Evolutionary conservation across 92 coral and sea anemone species (phyloP).

Genomic region (Parazoanthus darwini): DNA sequence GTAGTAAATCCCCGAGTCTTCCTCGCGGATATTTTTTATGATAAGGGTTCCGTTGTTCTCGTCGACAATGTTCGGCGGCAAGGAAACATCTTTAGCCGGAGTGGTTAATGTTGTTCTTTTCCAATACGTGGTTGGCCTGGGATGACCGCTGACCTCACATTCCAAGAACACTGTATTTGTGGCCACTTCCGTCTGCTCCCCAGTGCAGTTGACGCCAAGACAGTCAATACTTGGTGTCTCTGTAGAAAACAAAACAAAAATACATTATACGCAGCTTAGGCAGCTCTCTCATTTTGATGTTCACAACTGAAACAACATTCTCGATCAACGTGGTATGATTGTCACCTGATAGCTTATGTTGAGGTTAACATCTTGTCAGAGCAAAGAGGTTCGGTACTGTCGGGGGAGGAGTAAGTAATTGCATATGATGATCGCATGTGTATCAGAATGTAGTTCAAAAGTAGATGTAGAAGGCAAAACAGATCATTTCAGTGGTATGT

Average conservation of each 20-base stretch:
- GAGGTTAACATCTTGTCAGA: too few relatives aligned
- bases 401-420: too few relatives aligned
- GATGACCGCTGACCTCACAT: conserved; percentile 70
- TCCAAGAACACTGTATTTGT: conserved; percentile 45
- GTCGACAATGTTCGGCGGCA: conserved; percentile 53
- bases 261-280: neutral
- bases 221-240: conserved; percentile 75
- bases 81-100: neutral
- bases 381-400: too few relatives aligned
- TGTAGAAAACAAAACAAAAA: conserved; percentile 25
- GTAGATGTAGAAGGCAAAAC: too few relatives aligned
- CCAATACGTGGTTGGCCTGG: conserved; percentile 74
- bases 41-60: conserved; percentile 74
- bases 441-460: too few relatives aligned
- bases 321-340: too few relatives aligned
- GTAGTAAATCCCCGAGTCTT: conserved; percentile 73
- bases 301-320: too few relatives aligned
- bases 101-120: conserved; percentile 13
- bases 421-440: too few relatives aligned
- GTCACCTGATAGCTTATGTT: too few relatives aligned
- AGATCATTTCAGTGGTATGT: too few relatives aligned
- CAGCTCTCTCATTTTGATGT: too few relatives aligned
- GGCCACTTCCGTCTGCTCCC: conserved; percentile 52
- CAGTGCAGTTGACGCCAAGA: conserved; percentile 59
- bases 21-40: conserved; percentile 52